Evolutionary conservation across 53 echinoderm and acorn worm genomes (phyloP).

Genomic region (Holothuria scabra): DNA sequence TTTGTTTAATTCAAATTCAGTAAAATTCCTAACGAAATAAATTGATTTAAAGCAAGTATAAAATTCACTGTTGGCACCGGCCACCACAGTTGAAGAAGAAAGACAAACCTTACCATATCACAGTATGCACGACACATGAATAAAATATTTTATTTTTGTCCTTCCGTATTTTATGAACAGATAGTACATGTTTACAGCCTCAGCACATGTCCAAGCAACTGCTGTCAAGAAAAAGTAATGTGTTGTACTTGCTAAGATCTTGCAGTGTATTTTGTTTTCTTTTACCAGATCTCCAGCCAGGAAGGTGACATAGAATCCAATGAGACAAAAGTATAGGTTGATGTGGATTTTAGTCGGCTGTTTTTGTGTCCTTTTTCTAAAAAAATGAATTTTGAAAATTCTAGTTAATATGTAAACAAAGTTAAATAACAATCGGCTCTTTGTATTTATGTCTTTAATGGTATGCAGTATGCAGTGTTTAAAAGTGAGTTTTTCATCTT

Average conservation of each 20-base stretch:
- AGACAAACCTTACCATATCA: not conserved
- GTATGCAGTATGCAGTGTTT: too few relatives aligned
- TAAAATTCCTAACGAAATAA: too few relatives aligned
- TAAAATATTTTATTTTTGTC: not conserved
- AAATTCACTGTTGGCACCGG: too few relatives aligned
- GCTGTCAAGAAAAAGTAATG: constrained; percentile 15
- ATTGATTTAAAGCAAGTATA: too few relatives aligned
- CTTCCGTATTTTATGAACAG: not conserved
- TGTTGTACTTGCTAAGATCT: not conserved
- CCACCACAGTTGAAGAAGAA: too few relatives aligned
- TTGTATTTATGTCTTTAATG: too few relatives aligned
- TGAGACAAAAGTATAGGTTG: constrained; percentile 10
- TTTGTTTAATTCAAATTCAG: too few relatives aligned
- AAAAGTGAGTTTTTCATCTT: too few relatives aligned
- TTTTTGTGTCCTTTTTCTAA: not conserved
- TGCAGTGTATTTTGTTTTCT: not conserved
- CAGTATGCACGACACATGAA: not conserved
- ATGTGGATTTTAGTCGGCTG: constrained; percentile 10
- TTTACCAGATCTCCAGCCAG: constrained; percentile 16
- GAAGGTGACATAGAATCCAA: constrained; percentile 19
- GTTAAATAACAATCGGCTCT: too few relatives aligned
- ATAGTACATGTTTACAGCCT: constrained; percentile 9
- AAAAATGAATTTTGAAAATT: too few relatives aligned
- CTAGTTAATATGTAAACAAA: too few relatives aligned
- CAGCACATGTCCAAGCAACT: constrained; percentile 3